Base-by-base conservation (phyloP, 2,113 vertebrate species). In the Mobula birostris region DNA sequence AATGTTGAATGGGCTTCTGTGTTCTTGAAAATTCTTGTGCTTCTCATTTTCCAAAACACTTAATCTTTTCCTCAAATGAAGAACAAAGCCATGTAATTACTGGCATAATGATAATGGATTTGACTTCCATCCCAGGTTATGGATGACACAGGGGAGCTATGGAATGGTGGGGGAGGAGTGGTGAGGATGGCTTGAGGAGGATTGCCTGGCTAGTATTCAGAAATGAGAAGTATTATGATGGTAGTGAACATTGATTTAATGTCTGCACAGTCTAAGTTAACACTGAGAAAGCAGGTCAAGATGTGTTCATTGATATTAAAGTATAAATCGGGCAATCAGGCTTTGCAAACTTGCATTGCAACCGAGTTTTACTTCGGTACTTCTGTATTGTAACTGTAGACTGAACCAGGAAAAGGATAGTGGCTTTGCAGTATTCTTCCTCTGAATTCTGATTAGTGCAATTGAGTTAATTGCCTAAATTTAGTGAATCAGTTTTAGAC, bases 31-130 rank as follows among this genome's bases (percentile, higher is more conserved):
- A 2, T 29, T 2, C 24, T 2, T 72, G 32, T 92, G 90, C 90
- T 92, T 32, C 90, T 72, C 68, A 63, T 40, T 92, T 92, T 40
- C 72, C 68, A 92, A 92, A 92, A 19, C 66, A 36, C 21, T 40
- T 24, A 48, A 11, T 36, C 4, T 21, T 48, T 24, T 68, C 9
- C 68, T 40, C 29, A 21, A 11, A 72, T 24, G 66, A 72, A 72
- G 66, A 92, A 72, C 66, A 92, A 92, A 32, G 66, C 21, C 70
- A 32, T 36, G 17, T 36, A 92, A 92, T 68, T 72, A 48, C 11
- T 74, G 90, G 66, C 90, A 92, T 66, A 48, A 14, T 48, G 36
- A 72, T 32, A 92, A 92, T 72, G 90, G 36, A n/a, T 8, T 14
- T 40, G 40, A 92, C 15, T 40, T 92, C 40, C 4, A 2, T 72